Evolutionary conservation across 2,888 invertebrate genomes (phyloP), one percentile per base, ranked within the genome.

Genomic region (Mycogona germanica): DNA sequence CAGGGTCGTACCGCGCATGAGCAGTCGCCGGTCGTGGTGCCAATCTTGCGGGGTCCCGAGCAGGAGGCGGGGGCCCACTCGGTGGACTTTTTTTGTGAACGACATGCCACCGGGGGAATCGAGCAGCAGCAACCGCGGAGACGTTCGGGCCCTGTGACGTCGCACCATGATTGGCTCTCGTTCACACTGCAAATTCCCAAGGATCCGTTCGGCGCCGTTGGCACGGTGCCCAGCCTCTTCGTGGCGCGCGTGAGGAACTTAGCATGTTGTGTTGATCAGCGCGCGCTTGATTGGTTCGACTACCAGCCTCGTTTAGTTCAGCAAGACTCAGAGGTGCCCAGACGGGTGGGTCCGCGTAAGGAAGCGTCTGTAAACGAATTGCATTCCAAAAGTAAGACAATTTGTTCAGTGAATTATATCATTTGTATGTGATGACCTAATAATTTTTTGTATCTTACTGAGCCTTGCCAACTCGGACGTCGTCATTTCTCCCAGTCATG

Each of bases 221-320:
- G 48, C 35, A 7, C 28, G 51, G 55, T 50, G 12, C 51, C 55
- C 9, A 21, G 42, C 26, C 23, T 51, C 7, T 51, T 55, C 23
- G 9, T 55, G 21, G 2, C 46, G 26, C 9, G 17, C 14, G 19
- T 51, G 9, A 28, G 38, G 23, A 41, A 42, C n/a, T 12, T 42
- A 26, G 46, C 41, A 7, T 19, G 32, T 29, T 53, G 41, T 23
- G 6, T 52, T 4, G 56, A 56, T 47, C 48, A 47, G 7, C 23
- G 41, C 6, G 19, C 53, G 6, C 41, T 12, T n/a, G 46, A 41
- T 12, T 53, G 47, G 47, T 21, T 52, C 5, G 14, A 14, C 6
- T 53, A 56, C 30, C 3, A n/a, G 12, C 55, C 55, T 17, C 44
- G 44, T n/a, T 38, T 21, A 17, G 9, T 21, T 17, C 9, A 3